phyloP scores from a whole-genome alignment of 2,797 vertebrate genomes.

The Jordanella pulchra region DNA sequence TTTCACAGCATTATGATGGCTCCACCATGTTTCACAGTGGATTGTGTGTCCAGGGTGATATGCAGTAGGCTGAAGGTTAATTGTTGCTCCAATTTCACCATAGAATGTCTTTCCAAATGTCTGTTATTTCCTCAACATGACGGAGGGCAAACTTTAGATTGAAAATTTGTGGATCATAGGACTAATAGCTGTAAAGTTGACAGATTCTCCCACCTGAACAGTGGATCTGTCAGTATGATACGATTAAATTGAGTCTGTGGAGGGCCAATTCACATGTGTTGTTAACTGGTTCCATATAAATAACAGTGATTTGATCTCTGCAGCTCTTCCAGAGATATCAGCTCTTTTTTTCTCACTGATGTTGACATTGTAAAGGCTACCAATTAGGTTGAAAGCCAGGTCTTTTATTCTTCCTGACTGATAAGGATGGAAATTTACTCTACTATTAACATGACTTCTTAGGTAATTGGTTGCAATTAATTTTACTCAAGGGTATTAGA shows the following conservation, averaged over 20 bases:
- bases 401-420: background rate
- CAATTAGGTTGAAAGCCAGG: background rate
- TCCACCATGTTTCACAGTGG: no score
- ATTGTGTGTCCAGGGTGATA: no score
- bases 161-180: background rate
- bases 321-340: background rate
- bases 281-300: no score
- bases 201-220: background rate
- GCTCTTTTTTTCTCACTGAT: background rate
- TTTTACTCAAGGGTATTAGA: background rate
- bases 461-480: background rate
- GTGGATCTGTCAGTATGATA: background rate
- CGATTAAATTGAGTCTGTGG: no score
- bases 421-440: background rate
- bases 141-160: background rate
- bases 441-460: background rate
- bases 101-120: no score
- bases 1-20: no score
- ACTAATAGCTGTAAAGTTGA: background rate
- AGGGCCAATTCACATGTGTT: no score
- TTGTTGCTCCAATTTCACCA: no score
- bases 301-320: background rate
- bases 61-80: no score
- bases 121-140: no score
- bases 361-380: background rate